A percentile compares a stretch with the other conserved stretches of the same genome.
These are phyloP conservation scores for Plagodis dolabraria DNA, from an alignment of 2,888 invertebrate species.

Conservation along the genomic window DNA sequence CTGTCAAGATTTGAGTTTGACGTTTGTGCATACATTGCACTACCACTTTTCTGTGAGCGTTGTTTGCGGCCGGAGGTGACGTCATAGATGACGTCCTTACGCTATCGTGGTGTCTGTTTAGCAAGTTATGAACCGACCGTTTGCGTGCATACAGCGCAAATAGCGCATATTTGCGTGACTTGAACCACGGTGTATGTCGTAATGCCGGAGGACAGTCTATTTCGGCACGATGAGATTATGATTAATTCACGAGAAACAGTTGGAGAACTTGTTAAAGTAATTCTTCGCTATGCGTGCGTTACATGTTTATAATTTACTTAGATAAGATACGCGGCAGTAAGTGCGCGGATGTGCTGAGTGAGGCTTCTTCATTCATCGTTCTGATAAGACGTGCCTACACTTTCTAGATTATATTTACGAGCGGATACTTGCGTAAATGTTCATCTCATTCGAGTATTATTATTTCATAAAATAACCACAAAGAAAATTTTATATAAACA, in stretches of 20 bases:
- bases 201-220: slow-evolving; percentile 76
- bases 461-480: not conserved
- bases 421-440: slow-evolving; percentile 3
- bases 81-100: too few species aligned
- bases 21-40: too few species aligned
- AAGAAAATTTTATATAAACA: not conserved
- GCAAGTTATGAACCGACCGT: too few species aligned
- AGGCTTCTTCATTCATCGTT: slow-evolving; percentile 27
- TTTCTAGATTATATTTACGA: slow-evolving; percentile 4
- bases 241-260: slow-evolving; percentile 56
- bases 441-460: not conserved
- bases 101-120: too few species aligned
- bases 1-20: too few species aligned
- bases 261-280: slow-evolving; percentile 28
- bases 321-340: slow-evolving; percentile 28
- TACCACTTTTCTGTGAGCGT: too few species aligned
- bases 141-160: too few species aligned
- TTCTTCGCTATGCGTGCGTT: slow-evolving; percentile 25
- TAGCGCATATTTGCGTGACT: too few species aligned
- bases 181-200: too few species aligned
- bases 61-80: too few species aligned
- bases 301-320: slow-evolving; percentile 25
- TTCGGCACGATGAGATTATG: slow-evolving; percentile 79
- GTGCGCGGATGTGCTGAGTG: slow-evolving; percentile 33
- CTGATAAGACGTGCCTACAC: slow-evolving; percentile 22